These are phyloP conservation scores for Ypsolopha scabrella DNA, from an alignment of 2,888 invertebrate genomes.

Conservation along the genomic window DNA sequence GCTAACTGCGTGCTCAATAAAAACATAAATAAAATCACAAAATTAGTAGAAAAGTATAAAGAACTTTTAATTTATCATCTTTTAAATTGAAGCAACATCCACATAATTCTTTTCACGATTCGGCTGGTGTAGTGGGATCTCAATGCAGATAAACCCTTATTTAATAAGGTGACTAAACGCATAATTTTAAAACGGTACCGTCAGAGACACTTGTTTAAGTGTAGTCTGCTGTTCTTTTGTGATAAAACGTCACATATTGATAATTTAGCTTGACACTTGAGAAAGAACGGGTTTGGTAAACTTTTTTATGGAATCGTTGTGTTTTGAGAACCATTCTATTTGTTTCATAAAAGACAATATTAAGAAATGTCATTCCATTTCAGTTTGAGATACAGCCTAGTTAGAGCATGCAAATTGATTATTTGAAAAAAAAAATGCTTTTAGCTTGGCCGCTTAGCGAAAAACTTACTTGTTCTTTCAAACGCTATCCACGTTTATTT, in stretches of 20 bases:
- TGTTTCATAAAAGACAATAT: no score
- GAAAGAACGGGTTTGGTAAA: conserved; percentile 31
- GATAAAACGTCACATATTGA: conserved; percentile 63
- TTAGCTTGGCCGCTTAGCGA: conserved; percentile 1
- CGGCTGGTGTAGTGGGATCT: conserved; percentile 9
- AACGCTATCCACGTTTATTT: not conserved
- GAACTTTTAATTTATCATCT: not conserved
- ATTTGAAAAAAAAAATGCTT: not conserved
- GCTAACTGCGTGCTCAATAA: no score
- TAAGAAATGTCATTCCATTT: no score
- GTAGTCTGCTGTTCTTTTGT: conserved; percentile 62
- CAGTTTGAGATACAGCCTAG: no score
- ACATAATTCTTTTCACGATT: conserved; percentile 17
- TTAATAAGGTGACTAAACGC: conserved; percentile 58
- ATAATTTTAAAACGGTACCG: conserved; percentile 45
- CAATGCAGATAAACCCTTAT: conserved; percentile 48
- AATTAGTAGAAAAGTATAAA: not conserved
- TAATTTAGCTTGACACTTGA: conserved; percentile 46
- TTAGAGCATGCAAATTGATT: no score
- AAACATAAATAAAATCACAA: no score
- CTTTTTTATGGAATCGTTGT: no score
- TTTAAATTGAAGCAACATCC: conserved; percentile 12
- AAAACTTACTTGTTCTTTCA: not conserved
- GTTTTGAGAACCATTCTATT: no score
- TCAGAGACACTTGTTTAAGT: conserved; percentile 61